These are phyloP conservation scores for Phrynocephalus forsythii DNA, from an alignment of 2,797 vertebrate genomes.

Conservation along the genomic window DNA sequence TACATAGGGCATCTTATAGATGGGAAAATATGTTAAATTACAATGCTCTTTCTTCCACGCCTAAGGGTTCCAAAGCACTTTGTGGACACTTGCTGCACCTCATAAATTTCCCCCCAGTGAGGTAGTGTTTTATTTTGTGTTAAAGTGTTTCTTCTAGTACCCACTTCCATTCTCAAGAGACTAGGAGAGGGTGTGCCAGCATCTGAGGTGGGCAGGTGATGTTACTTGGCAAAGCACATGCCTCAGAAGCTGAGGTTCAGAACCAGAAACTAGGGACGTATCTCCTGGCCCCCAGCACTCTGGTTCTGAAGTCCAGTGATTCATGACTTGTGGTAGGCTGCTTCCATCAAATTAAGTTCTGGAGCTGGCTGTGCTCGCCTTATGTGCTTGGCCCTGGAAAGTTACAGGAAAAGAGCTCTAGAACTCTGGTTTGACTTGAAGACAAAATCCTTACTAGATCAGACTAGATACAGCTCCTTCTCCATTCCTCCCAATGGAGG, in stretches of 20 bases:
- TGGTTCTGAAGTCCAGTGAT: not conserved
- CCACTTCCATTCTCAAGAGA: rapidly evolving
- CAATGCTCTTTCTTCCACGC: slow-evolving; percentile 18
- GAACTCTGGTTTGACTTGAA: not conserved
- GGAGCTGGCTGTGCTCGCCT: not conserved
- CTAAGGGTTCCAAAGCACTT: slow-evolving; percentile 51
- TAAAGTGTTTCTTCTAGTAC: not conserved
- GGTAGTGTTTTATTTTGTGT: slow-evolving; percentile 46
- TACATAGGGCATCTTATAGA: too few relatives aligned
- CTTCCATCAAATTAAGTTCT: not conserved
- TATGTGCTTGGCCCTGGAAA: not conserved
- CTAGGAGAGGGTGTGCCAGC: not conserved
- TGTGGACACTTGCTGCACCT: slow-evolving; percentile 20
- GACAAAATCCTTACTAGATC: not conserved
- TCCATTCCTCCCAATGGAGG: not conserved
- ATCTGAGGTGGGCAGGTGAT: slow-evolving; percentile 13
- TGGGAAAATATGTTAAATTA: not conserved
- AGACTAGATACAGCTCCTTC: not conserved
- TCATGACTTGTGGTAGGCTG: not conserved
- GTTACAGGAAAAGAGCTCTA: not conserved
- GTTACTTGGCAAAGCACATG: slow-evolving; percentile 1
- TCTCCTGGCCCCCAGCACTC: not conserved
- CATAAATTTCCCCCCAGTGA: slow-evolving; percentile 42
- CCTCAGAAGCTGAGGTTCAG: not conserved
- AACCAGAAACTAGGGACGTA: not conserved